phyloP scores from a whole-genome alignment of 2,888 invertebrate genomes.

The Reticulitermes lucifugus region DNA sequence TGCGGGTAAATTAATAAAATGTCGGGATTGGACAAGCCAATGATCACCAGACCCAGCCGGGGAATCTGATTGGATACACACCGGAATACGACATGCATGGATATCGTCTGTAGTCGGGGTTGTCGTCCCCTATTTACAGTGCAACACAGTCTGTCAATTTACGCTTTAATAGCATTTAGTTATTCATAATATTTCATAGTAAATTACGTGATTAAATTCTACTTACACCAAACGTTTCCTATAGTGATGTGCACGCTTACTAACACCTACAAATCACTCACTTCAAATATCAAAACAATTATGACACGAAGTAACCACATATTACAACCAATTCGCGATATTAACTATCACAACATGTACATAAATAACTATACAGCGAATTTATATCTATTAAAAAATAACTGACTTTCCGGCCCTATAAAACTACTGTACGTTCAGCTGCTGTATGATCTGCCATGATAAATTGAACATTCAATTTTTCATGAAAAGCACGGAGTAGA shows the following conservation, averaged over 20 bases:
- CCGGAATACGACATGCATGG: neutral
- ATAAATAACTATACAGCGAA: neutral
- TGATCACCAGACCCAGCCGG: conserved; percentile 12
- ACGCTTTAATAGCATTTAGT: neutral
- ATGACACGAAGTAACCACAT: neutral
- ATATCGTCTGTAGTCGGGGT: neutral
- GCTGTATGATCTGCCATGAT: neutral
- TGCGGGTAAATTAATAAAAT: conserved; percentile 21
- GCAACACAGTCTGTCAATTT: neutral
- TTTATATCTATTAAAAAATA: neutral
- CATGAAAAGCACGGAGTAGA: neutral
- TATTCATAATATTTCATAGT: neutral
- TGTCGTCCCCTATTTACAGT: neutral
- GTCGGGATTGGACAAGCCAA: neutral
- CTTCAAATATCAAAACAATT: neutral
- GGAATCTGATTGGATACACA: neutral
- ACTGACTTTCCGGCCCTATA: neutral
- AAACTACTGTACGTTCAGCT: neutral
- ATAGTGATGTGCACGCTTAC: conserved; percentile 21
- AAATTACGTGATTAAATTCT: neutral
- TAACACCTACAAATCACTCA: conserved; percentile 13
- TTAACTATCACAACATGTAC: neutral
- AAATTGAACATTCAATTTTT: conserved; percentile 8
- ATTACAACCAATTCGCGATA: neutral
- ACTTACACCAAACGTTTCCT: conserved; percentile 34